Evolutionary conservation across 2,888 invertebrate species (phyloP), one percentile per base, ranked within the genome.

Genomic region (Microplitis deprimator): DNA sequence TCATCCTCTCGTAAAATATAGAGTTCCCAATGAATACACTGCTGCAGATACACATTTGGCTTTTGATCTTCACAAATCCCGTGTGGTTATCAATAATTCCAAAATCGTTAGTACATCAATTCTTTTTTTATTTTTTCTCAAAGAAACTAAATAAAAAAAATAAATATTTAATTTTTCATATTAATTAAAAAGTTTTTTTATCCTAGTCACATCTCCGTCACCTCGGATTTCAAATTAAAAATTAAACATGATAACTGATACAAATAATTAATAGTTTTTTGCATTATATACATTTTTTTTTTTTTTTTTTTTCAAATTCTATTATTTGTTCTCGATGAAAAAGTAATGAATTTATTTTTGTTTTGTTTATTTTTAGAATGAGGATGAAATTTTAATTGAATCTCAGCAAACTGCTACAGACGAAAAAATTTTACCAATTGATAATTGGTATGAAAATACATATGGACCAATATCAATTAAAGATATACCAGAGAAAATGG

Each of bases 1-100:
- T 89, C 94, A 94, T 89, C 93, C 93, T 6, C 91, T 93, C 17
- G 91, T 93, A 68, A 91, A 91, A 73, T 91, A 93, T 84, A 91
- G 90, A 84, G 91, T 92, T 39, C 89, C 89, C 13, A 91, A 91
- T 64, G 91, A 91, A 0, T 90, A 91, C 68, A 91, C 92, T 82
- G 85, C 89, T 20, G 90, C 92, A 67, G 90, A 90, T 16, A 89
- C 92, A 0, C 91, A 90, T 82, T 91, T 93, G 77, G 92, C 93
- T 0, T 87, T 93, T 0, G 93, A 93, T 0, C 91, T 92, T 83
- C 91, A 91, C 82, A 92, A 93, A 1, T 89, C 92, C 1, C 90
- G 92, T 74, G 91, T 92, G 10, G 88, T 91, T 60, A 82, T 84
- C 29, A 84, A 84, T 79, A 84, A 83, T 67, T 83, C 82, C 74